Conservation (phyloP, 1,140 invertebrate species). For the Megalopta genalis region DNA sequence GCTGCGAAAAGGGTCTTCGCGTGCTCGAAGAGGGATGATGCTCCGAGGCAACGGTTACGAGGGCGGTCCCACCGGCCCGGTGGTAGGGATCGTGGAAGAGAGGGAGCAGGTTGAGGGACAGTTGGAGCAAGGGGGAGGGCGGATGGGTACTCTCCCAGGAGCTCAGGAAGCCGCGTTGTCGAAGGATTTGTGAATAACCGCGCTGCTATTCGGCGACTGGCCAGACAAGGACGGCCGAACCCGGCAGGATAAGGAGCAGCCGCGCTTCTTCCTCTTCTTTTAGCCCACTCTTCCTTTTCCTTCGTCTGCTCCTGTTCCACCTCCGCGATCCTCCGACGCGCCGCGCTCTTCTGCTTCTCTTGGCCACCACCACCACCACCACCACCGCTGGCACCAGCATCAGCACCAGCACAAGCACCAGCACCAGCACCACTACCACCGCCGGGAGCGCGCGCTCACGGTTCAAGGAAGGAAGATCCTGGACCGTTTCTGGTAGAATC, state of each 20-base stretch:
- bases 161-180: slow-evolving; percentile 75
- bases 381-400: too few species aligned
- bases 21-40: slow-evolving; percentile 72
- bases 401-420: too few species aligned
- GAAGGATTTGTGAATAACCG: slow-evolving; percentile 79
- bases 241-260: slow-evolving; percentile 67
- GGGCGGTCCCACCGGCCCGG: slow-evolving; percentile 66
- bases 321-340: slow-evolving; percentile 60
- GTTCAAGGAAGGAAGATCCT: slow-evolving; percentile 58
- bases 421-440: slow-evolving; percentile 66
- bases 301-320: slow-evolving; percentile 63
- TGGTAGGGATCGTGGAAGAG: slow-evolving; percentile 55
- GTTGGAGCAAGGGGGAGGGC: slow-evolving; percentile 53
- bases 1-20: slow-evolving; percentile 51
- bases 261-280: slow-evolving; percentile 71
- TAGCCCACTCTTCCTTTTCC: slow-evolving; percentile 50
- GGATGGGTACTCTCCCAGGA: slow-evolving; percentile 64
- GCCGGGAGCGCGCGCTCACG: neutral
- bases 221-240: slow-evolving; percentile 67
- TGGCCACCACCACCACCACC: slow-evolving; percentile 64
- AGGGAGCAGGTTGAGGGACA: slow-evolving; percentile 51
- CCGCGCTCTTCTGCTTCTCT: slow-evolving; percentile 61
- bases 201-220: slow-evolving; percentile 76
- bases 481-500: slow-evolving; percentile 53
- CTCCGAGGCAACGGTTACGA: slow-evolving; percentile 66